A percentile compares a stretch with the other conserved stretches of the same genome.
These are phyloP conservation scores for Thymelicus sylvestris DNA, from an alignment of 2,888 invertebrate species.

Conservation along the genomic window DNA sequence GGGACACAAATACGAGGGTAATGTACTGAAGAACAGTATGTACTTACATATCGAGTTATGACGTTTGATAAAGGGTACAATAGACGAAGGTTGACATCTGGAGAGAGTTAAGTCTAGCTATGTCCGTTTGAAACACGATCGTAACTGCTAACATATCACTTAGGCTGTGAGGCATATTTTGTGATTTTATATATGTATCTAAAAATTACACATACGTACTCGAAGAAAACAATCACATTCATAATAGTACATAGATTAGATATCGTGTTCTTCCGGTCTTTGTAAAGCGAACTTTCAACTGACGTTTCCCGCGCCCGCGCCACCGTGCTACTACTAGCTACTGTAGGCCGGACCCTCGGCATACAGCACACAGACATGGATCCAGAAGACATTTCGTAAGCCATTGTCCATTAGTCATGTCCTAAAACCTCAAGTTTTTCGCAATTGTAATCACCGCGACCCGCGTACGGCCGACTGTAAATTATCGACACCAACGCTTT, in stretches of 20 bases:
- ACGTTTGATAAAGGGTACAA: neutral
- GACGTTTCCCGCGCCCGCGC: constrained; percentile 21
- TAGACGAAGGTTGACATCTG: neutral
- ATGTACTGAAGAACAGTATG: neutral
- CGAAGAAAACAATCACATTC: too few relatives aligned
- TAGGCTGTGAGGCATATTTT: too few relatives aligned
- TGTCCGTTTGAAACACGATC: neutral
- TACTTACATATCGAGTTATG: neutral
- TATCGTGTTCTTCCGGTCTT: constrained; percentile 28
- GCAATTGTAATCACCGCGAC: constrained; percentile 17
- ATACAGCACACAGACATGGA: neutral
- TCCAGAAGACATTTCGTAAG: constrained; percentile 56
- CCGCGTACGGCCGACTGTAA: neutral
- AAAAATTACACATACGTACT: too few relatives aligned
- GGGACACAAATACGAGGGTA: neutral
- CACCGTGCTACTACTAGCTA: neutral
- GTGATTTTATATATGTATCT: too few relatives aligned
- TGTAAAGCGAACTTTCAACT: constrained; percentile 24
- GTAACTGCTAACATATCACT: neutral
- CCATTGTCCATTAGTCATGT: constrained; percentile 78
- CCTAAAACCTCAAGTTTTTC: constrained; percentile 58
- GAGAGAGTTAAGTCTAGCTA: neutral
- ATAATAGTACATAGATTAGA: neutral
- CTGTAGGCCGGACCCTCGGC: too few relatives aligned
- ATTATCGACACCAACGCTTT: constrained; percentile 32